Percentiles rank a stretch among this genome's conserved stretches.
These are phyloP conservation scores for Mythimna pallens DNA, from an alignment of 2,888 invertebrate genomes.

Conservation along the genomic window DNA sequence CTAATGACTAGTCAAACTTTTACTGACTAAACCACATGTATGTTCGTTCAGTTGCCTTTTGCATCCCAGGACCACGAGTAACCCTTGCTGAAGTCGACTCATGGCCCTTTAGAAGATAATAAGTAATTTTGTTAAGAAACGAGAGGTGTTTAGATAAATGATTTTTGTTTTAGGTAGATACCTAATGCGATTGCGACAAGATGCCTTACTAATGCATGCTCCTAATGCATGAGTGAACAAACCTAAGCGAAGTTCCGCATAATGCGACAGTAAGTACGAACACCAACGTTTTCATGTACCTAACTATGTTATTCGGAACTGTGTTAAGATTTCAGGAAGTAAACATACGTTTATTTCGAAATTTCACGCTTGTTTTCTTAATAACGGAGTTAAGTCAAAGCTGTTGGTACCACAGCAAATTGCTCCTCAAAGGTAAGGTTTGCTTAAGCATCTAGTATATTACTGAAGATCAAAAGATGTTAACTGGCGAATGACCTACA, in stretches of 20 bases:
- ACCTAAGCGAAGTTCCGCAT: constrained; percentile 16
- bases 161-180: constrained; percentile 22
- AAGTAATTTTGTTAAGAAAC: neutral
- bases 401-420: constrained; percentile 20
- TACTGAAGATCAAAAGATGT: constrained; percentile 19
- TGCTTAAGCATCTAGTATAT: neutral
- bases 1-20: no score
- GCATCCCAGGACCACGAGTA: no score
- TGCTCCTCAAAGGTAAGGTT: constrained; percentile 22
- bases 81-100: no score
- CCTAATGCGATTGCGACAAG: constrained; percentile 7
- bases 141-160: neutral
- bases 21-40: no score
- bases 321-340: constrained; percentile 7
- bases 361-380: constrained; percentile 11
- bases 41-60: no score
- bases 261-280: constrained; percentile 18
- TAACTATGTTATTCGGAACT: neutral
- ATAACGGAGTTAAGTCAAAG: neutral
- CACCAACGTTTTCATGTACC: constrained; percentile 1
- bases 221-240: constrained; percentile 25
- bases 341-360: constrained; percentile 12
- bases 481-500: constrained; percentile 23
- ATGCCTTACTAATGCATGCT: constrained; percentile 14
- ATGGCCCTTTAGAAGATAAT: no score